Conservation (phyloP, 2,888 invertebrate genomes). For the Coecobrya sp. region DNA sequence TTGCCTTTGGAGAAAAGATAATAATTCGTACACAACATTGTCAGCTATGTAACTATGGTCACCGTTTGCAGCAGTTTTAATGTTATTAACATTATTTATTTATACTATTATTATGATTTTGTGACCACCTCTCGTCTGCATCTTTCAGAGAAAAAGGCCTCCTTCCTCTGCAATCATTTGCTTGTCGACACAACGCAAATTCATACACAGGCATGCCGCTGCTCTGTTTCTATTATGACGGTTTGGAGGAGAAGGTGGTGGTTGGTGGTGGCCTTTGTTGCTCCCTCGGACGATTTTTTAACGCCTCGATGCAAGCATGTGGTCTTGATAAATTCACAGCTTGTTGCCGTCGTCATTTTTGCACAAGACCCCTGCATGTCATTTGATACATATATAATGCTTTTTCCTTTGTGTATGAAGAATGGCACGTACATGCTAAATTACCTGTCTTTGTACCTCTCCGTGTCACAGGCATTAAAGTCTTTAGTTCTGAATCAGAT, state of each 20-base stretch:
- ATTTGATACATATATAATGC: conserved; percentile 62
- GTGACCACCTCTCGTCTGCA: conserved; percentile 44
- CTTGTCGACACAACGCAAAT: conserved; percentile 18
- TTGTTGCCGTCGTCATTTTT: conserved; percentile 73
- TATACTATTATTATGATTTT: conserved; percentile 5
- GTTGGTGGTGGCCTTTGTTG: conserved; percentile 62
- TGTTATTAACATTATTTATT: conserved; percentile 31
- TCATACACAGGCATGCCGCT: background rate
- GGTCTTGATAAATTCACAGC: conserved; percentile 60
- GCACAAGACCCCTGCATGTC: conserved; percentile 61
- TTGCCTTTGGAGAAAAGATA: no score
- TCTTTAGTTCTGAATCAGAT: background rate
- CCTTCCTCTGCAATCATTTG: conserved; percentile 55
- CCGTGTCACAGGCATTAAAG: background rate
- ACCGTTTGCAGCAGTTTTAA: conserved; percentile 16
- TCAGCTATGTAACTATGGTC: background rate
- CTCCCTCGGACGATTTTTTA: conserved; percentile 58
- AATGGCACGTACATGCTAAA: conserved; percentile 19
- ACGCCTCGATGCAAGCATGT: conserved; percentile 56
- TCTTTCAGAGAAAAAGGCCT: conserved; percentile 34
- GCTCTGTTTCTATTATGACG: background rate
- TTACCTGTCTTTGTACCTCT: background rate
- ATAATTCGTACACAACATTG: background rate
- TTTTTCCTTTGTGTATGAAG: conserved; percentile 14
- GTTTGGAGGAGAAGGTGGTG: conserved; percentile 3